Evolutionary conservation across 2,797 vertebrate species (phyloP).

Genomic region (Euthynnus affinis): DNA sequence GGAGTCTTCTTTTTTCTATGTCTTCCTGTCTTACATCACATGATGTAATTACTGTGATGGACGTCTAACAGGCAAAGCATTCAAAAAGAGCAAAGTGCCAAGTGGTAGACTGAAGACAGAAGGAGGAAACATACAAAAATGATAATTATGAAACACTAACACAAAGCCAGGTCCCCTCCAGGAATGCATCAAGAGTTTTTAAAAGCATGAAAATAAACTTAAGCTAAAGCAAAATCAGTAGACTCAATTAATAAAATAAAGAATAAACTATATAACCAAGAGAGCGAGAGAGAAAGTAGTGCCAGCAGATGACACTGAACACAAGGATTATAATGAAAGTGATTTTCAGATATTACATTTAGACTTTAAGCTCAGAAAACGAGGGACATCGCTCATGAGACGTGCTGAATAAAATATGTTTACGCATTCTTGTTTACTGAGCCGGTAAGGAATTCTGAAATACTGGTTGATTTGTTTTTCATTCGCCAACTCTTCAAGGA

Average conservation of each 20-base stretch:
- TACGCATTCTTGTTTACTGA: constrained; percentile 14
- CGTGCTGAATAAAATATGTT: constrained; percentile 2
- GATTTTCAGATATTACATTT: constrained; percentile 17
- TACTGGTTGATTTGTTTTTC: neutral
- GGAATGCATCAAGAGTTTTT: neutral
- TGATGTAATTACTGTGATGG: no score
- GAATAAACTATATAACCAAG: neutral
- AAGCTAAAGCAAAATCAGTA: neutral
- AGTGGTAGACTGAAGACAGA: constrained; percentile 9
- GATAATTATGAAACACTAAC: constrained; percentile 14
- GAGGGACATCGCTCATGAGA: constrained; percentile 39
- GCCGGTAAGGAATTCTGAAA: constrained; percentile 2
- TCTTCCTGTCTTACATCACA: no score
- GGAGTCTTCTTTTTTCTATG: neutral
- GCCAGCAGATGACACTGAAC: constrained; percentile 37
- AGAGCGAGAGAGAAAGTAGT: neutral
- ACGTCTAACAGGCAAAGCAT: neutral
- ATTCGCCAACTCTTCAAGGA: neutral
- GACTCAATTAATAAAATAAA: neutral
- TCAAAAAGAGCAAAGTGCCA: constrained; percentile 4
- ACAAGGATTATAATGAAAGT: no score
- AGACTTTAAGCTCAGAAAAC: constrained; percentile 12
- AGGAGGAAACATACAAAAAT: constrained; percentile 13
- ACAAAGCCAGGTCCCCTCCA: neutral
- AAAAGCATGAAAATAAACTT: neutral